These are phyloP conservation scores for Brachyhypopomus gauderio DNA, from an alignment of 2,113 vertebrate genomes.

Conservation along the genomic window DNA sequence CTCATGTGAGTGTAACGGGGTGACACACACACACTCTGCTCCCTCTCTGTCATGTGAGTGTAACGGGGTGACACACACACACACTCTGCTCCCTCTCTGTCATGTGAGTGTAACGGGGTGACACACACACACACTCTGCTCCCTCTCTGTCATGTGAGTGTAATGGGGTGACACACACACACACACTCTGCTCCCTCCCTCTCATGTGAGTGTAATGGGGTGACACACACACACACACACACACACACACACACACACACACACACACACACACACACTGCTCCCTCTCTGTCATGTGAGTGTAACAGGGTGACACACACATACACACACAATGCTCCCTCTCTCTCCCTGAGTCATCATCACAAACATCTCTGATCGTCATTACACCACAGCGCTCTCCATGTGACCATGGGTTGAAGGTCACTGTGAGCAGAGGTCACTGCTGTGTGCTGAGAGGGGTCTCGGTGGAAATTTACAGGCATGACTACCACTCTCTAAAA, in stretches of 20 bases:
- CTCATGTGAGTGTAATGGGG: background rate
- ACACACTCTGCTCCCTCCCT: too few relatives aligned
- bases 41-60: too few relatives aligned
- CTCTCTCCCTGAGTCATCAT: background rate
- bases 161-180: too few relatives aligned
- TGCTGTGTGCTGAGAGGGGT: too few relatives aligned
- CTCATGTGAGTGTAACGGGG: slow-evolving; percentile 1
- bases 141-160: too few relatives aligned
- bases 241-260: background rate
- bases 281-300: too few relatives aligned
- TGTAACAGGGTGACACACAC: too few relatives aligned
- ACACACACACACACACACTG: too few relatives aligned
- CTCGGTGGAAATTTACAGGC: background rate
- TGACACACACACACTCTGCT: slow-evolving; percentile 6
- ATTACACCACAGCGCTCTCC: background rate
- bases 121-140: slow-evolving; percentile 13
- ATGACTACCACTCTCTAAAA: background rate
- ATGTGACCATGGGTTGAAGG: too few relatives aligned
- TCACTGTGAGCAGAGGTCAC: too few relatives aligned
- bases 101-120: background rate
- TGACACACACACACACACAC: slow-evolving; percentile 10
- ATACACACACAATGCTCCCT: too few relatives aligned
- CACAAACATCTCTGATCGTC: slow-evolving; percentile 9
- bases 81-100: background rate
- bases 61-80: too few relatives aligned